A percentile compares a stretch with the other conserved stretches of the same genome.
These are phyloP conservation scores for Hiodon alosoides DNA, from an alignment of 2,113 vertebrate genomes.

Conservation along the genomic window DNA sequence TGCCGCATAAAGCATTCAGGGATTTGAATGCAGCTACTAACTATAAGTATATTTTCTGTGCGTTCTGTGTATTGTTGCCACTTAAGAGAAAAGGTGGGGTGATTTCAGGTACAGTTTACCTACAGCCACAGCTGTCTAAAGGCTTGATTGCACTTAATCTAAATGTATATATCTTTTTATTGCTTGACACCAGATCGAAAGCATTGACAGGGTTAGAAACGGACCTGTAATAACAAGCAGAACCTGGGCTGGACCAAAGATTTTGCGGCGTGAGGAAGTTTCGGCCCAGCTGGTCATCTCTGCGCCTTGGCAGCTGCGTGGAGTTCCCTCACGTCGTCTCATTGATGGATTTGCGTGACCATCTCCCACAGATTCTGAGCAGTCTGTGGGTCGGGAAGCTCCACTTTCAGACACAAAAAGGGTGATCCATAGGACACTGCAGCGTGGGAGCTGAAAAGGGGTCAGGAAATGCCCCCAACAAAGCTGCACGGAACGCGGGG, in stretches of 20 bases:
- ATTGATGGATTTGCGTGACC: no score
- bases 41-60: neutral
- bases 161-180: slow-evolving; percentile 27
- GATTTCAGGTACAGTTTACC: neutral
- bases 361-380: no score
- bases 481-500: no score
- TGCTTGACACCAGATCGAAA: slow-evolving; percentile 22
- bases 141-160: slow-evolving; percentile 59
- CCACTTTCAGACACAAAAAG: neutral
- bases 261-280: slow-evolving; percentile 21
- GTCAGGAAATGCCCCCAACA: no score
- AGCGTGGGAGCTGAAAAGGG: neutral
- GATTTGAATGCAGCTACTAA: neutral
- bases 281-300: neutral
- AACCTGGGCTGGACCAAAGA: slow-evolving; percentile 61
- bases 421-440: neutral
- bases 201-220: slow-evolving; percentile 16
- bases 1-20: neutral
- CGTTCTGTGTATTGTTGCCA: neutral
- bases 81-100: neutral
- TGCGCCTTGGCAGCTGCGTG: neutral
- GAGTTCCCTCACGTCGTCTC: neutral
- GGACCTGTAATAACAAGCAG: slow-evolving; percentile 33
- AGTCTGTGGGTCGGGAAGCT: no score
- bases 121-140: slow-evolving; percentile 36